A percentile compares a stretch with the other conserved stretches of the same genome.
These are phyloP conservation scores for Lithophane semibrunnea DNA, from an alignment of 2,888 invertebrate genomes.

Conservation along the genomic window DNA sequence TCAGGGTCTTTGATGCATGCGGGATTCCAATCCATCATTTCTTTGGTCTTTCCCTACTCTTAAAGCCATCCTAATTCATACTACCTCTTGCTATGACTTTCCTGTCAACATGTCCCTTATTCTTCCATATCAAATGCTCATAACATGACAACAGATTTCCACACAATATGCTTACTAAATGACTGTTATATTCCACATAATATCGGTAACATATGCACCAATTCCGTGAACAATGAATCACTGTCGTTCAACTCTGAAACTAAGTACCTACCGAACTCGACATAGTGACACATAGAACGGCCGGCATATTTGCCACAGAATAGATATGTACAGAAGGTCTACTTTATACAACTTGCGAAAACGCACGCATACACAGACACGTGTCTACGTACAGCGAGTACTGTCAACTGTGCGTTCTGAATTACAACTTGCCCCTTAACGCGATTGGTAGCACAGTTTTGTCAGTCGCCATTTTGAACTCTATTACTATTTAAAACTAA, in stretches of 20 bases:
- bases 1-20: too few relatives aligned
- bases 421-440: too few relatives aligned
- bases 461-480: too few relatives aligned
- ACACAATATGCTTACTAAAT: constrained; percentile 16
- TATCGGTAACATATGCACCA: constrained; percentile 46
- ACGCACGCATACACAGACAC: neutral
- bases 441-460: too few relatives aligned
- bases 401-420: neutral
- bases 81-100: neutral
- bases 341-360: neutral
- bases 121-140: neutral
- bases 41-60: neutral
- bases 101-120: neutral
- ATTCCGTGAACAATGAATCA: constrained; percentile 54
- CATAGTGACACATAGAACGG: constrained; percentile 55
- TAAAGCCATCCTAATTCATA: too few relatives aligned
- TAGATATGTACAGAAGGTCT: constrained; percentile 10
- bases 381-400: neutral
- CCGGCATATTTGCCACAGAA: neutral
- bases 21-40: neutral
- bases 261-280: constrained; percentile 52
- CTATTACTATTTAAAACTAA: too few relatives aligned
- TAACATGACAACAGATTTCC: neutral
- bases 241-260: constrained; percentile 34
- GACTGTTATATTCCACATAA: constrained; percentile 33